phyloP scores from a whole-genome alignment of 2,888 invertebrate genomes.

The Stenolophus ochropezus region DNA sequence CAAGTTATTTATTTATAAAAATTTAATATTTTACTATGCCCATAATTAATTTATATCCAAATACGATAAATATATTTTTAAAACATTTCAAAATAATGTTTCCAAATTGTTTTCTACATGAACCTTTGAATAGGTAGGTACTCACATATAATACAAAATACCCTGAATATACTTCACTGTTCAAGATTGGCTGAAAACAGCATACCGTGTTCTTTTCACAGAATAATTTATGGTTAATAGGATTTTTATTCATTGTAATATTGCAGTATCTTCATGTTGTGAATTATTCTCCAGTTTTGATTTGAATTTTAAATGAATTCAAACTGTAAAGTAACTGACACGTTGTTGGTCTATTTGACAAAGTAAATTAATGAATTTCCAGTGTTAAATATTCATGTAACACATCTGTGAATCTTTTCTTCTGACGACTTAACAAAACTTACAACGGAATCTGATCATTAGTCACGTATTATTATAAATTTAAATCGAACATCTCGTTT shows the following conservation, averaged over 20 bases:
- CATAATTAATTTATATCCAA: too few species aligned
- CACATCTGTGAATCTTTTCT: constrained; percentile 20
- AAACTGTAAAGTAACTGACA: constrained; percentile 7
- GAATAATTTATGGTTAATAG: constrained; percentile 27
- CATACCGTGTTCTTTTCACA: constrained; percentile 4
- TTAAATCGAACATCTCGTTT: background rate
- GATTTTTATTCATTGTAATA: constrained; percentile 23
- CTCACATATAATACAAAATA: background rate
- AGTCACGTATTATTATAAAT: constrained; percentile 11
- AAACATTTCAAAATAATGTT: too few species aligned
- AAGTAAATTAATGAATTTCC: constrained; percentile 32
- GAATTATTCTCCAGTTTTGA: constrained; percentile 3
- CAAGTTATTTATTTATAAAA: too few species aligned
- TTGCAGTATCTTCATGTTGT: constrained; percentile 3
- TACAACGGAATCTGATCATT: constrained; percentile 9
- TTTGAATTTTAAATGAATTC: constrained; percentile 33
- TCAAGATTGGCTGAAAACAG: background rate
- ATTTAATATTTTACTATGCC: too few species aligned
- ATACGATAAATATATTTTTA: too few species aligned
- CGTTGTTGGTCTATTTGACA: constrained; percentile 27
- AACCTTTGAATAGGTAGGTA: too few species aligned
- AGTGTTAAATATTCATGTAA: constrained; percentile 24
- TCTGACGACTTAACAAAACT: background rate
- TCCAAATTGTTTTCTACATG: too few species aligned
- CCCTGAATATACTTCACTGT: background rate